A percentile compares a stretch with the other conserved stretches of the same genome.
These are phyloP conservation scores for Ennomos quercinarius DNA, from an alignment of 2,888 invertebrate species.

Conservation along the genomic window DNA sequence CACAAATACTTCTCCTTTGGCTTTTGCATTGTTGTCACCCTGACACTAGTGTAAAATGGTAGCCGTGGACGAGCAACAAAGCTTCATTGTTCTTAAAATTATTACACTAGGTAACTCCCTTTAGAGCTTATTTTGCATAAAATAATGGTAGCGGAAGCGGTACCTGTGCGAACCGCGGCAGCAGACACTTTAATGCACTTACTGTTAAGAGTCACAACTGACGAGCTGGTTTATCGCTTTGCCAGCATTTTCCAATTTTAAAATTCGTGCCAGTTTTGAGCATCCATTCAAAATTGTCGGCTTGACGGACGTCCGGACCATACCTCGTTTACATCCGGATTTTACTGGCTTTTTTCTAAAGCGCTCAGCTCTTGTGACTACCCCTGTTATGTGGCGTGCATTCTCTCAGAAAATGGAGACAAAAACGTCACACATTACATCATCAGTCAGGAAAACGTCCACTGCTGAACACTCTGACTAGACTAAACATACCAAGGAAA, in stretches of 20 bases:
- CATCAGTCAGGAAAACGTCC: too few relatives aligned
- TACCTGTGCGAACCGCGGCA: constrained; percentile 53
- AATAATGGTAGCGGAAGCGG: constrained; percentile 64
- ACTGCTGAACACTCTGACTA: too few relatives aligned
- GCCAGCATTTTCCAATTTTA: constrained; percentile 52
- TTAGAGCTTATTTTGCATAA: constrained; percentile 71
- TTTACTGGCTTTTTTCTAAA: constrained; percentile 45
- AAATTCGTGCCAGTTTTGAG: constrained; percentile 48
- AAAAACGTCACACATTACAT: too few relatives aligned
- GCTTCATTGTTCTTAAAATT: constrained; percentile 70
- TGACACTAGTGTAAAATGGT: constrained; percentile 39
- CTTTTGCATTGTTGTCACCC: constrained; percentile 41
- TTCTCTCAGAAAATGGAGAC: not conserved
- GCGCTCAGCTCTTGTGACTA: constrained; percentile 14
- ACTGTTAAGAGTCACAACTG: constrained; percentile 58
- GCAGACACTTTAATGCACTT: constrained; percentile 71
- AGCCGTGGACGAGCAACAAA: constrained; percentile 55
- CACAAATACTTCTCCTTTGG: constrained; percentile 29
- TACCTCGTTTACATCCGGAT: constrained; percentile 45
- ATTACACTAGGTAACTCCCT: constrained; percentile 57
- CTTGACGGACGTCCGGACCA: constrained; percentile 46
- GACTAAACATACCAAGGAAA: too few relatives aligned
- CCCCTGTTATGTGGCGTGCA: constrained; percentile 7
- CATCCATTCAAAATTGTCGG: constrained; percentile 52
- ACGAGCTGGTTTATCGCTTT: constrained; percentile 53